A percentile compares a stretch with the other conserved stretches of the same genome.
Conservation (phyloP, 2,797 vertebrate species). For the Syndactyla subalaris region DNA sequence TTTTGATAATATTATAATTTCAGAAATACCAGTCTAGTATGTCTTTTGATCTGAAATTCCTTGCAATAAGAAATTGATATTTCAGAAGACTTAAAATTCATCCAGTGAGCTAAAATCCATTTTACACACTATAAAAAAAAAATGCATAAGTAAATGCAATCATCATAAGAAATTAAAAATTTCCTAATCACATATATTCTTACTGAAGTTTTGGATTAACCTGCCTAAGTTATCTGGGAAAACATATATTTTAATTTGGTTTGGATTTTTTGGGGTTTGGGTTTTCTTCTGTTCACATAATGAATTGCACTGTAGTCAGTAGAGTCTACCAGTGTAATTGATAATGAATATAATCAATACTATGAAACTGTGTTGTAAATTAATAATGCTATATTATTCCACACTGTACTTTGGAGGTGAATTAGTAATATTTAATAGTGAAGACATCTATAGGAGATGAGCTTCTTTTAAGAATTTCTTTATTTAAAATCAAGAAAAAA, state of each 20-base stretch:
- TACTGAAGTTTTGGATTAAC: background rate
- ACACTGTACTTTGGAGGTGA: background rate
- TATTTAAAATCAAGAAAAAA: background rate
- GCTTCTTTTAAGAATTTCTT: background rate
- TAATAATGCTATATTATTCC: rapidly evolving
- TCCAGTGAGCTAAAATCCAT: background rate
- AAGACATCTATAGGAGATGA: background rate
- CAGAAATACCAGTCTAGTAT: background rate
- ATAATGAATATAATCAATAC: background rate
- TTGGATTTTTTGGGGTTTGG: background rate
- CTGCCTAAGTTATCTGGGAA: background rate
- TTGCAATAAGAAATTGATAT: background rate
- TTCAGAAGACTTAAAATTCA: background rate
- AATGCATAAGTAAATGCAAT: background rate
- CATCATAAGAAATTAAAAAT: background rate
- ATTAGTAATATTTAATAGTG: background rate
- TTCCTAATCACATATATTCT: background rate
- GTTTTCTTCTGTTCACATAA: background rate
- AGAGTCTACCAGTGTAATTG: background rate
- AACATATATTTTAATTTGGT: rapidly evolving
- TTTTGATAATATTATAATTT: background rate
- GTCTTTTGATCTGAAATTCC: background rate
- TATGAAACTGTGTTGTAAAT: background rate
- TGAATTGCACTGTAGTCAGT: background rate
- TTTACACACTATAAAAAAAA: background rate